Conservation (phyloP, 2,797 vertebrate species). For the Sardinella longiceps region DNA sequence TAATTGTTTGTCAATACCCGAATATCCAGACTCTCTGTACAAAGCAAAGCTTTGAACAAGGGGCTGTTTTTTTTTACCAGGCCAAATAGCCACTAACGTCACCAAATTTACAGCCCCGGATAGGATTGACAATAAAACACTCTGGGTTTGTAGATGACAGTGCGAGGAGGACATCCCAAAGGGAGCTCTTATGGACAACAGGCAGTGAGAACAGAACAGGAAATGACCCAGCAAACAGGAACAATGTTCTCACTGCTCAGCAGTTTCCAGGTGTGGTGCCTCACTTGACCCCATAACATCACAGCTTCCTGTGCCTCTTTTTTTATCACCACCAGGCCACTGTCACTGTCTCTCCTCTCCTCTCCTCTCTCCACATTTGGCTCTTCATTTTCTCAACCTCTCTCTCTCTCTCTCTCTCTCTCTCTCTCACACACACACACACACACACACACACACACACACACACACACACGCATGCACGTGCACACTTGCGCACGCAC, state of each 20-base stretch:
- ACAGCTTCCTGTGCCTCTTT: not conserved
- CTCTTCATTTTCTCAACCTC: not conserved
- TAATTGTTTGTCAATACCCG: too few species aligned
- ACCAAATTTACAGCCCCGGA: not conserved
- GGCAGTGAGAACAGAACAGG: slow-evolving; percentile 47
- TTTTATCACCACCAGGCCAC: not conserved
- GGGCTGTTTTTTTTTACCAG: too few species aligned
- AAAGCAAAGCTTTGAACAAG: too few species aligned
- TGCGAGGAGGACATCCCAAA: not conserved
- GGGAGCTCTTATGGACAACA: not conserved
- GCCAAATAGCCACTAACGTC: not conserved
- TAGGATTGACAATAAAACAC: not conserved
- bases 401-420: not conserved
- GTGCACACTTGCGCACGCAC: too few species aligned
- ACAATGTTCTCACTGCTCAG: slow-evolving; percentile 63
- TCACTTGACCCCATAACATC: slow-evolving; percentile 24
- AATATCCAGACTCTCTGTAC: too few species aligned
- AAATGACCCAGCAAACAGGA: slow-evolving; percentile 56
- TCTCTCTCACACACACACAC: not conserved
- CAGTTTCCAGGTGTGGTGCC: slow-evolving; percentile 69
- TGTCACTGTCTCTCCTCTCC: not conserved
- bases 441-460: too few species aligned
- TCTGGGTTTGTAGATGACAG: not conserved
- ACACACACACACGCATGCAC: too few species aligned
- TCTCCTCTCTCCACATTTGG: too few species aligned